Percentiles rank a stretch among this genome's conserved stretches.
Evolutionary conservation across 2,113 vertebrate genomes (phyloP).

Genomic region (Pongo abelii): DNA sequence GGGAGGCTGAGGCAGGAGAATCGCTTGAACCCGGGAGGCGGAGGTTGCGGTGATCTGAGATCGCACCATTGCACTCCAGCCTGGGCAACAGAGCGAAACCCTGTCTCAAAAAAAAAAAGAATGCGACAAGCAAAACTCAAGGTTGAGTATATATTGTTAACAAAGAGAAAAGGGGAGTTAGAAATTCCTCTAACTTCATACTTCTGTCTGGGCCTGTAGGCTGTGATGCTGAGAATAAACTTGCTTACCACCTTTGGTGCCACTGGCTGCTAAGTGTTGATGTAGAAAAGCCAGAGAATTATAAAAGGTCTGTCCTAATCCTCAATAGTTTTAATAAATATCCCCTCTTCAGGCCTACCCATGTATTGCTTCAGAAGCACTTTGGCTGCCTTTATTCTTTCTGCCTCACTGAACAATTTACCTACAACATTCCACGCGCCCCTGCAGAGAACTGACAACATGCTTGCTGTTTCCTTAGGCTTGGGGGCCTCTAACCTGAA

Average conservation of each 20-base stretch:
- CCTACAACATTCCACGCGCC: background rate
- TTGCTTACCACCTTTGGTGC: background rate
- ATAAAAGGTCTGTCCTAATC: background rate
- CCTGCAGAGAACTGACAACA: background rate
- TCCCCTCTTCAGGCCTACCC: background rate
- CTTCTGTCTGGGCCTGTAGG: background rate
- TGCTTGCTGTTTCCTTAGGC: background rate
- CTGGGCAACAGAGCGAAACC: too few species aligned
- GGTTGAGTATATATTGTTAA: background rate
- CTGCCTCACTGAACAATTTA: background rate
- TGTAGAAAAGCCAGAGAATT: constrained; percentile 13
- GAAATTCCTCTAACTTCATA: background rate
- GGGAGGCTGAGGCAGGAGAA: too few species aligned
- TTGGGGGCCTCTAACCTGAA: background rate
- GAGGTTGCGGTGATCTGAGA: too few species aligned
- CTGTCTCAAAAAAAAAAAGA: too few species aligned
- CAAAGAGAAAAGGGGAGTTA: background rate
- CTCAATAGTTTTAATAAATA: background rate
- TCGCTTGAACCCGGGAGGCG: too few species aligned
- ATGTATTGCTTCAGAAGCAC: constrained; percentile 6
- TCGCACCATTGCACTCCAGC: too few species aligned
- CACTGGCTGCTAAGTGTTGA: background rate
- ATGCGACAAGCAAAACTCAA: background rate
- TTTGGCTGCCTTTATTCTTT: background rate
- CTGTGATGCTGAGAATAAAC: background rate